Evolutionary conservation across 1,140 invertebrate species (phyloP), one percentile per base, ranked within the genome.

Genomic region (Diorhabda carinulata): DNA sequence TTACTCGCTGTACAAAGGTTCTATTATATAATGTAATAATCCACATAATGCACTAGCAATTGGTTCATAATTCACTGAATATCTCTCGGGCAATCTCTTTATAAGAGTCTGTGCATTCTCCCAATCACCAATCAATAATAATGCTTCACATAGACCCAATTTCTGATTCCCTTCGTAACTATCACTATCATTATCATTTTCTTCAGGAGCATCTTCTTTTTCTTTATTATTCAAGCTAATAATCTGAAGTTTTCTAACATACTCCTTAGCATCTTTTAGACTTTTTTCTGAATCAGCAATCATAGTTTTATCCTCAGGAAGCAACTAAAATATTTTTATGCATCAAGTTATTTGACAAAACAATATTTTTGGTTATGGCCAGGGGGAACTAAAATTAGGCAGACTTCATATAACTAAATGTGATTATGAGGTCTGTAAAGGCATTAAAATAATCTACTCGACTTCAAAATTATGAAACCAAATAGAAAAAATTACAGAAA

Each of bases 91-190:
- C 67, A 98, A 85, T 65, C 89, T 86, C 67, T 89, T 89, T 40
- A 95, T 90, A 52, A 99, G 84, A 62, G 86, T 84, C 66, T 89
- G 84, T 5, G 93, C 95, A 77, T 92, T 91, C 7, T 90, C 86
- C 96, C 96, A 98, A 74, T 94, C 93, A 25, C 94, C 96, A 71
- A 98, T 88, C 74, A 89, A 87, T 3, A 98, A 79, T 3, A 98
- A 80, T 2, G 95, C 95, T 80, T 97, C 92, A 78, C 93, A 92
- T 4, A 99, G 83, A 56, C 94, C 92, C 75, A 98, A 88, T 81
- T 99, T 98, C 82, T 99, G 97, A 84, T 99, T 98, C 67, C 82
- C 85, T 78, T 86, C 83, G 78, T 91, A 91, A 77, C 92, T 90
- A 76, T 89, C 86, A 75, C 87, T 84, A 64, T 84, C 70, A 77